These are phyloP conservation scores for Xenops minutus DNA, from an alignment of 2,797 vertebrate species.

Conservation along the genomic window DNA sequence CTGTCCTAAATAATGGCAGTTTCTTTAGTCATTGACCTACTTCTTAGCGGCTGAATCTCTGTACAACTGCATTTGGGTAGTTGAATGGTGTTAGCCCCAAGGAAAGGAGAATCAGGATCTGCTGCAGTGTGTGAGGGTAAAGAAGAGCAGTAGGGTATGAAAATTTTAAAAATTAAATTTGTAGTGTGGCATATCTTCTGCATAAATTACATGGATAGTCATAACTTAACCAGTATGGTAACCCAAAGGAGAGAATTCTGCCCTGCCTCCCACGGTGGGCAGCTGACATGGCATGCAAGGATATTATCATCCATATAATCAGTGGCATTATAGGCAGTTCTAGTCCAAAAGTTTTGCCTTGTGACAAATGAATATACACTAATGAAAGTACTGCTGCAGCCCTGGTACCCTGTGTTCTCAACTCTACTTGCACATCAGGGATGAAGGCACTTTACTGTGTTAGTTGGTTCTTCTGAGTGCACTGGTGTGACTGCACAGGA, in stretches of 20 bases:
- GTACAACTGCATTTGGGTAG: neutral
- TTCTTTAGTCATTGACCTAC: neutral
- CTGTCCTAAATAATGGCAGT: neutral
- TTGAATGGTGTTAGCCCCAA: neutral
- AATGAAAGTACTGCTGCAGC: neutral
- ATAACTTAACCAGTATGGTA: neutral
- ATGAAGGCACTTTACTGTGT: neutral
- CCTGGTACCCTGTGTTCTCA: neutral
- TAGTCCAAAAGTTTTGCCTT: neutral
- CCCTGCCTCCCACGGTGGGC: neutral
- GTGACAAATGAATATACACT: neutral
- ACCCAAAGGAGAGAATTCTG: neutral
- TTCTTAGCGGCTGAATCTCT: neutral
- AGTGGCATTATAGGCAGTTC: neutral
- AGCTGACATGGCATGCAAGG: neutral
- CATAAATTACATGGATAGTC: neutral
- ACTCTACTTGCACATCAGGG: neutral
- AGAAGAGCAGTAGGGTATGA: neutral
- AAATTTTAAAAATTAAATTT: neutral
- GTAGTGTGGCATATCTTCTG: neutral
- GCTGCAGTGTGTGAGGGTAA: neutral
- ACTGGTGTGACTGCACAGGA: neutral
- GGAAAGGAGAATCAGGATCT: neutral
- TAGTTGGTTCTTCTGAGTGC: neutral
- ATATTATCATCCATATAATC: neutral